Percentiles rank a stretch among this genome's conserved stretches.
These are phyloP conservation scores for Fratercula arctica DNA, from an alignment of 2,797 vertebrate species.

Conservation along the genomic window DNA sequence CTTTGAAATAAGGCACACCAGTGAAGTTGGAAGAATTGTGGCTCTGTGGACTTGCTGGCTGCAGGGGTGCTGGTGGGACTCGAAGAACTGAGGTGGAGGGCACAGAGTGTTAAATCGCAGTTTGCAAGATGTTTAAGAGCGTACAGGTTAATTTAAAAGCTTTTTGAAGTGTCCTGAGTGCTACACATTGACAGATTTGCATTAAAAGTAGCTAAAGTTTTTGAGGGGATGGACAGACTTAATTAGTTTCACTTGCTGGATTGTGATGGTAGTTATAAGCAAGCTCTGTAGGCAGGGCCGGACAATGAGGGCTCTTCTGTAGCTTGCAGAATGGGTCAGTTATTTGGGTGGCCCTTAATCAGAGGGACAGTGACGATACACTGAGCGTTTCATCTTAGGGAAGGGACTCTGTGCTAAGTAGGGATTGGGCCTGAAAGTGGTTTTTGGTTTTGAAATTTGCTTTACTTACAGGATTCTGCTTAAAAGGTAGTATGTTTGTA, in stretches of 20 bases:
- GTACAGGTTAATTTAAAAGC: not conserved
- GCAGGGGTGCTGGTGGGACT: not conserved
- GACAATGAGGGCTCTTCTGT: not conserved
- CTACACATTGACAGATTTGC: not conserved
- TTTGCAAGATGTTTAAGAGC: not conserved
- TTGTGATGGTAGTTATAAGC: not conserved
- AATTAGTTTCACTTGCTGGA: not conserved
- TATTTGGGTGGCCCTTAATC: not conserved
- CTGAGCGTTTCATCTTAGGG: not conserved
- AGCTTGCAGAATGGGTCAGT: not conserved
- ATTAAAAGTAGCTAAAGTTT: not conserved
- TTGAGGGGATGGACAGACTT: not conserved
- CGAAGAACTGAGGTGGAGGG: not conserved
- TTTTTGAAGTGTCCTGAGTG: not conserved
- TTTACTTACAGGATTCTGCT: not conserved
- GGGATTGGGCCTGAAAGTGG: not conserved
- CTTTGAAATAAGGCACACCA: not conserved
- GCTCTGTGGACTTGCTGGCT: not conserved
- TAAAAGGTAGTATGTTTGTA: not conserved
- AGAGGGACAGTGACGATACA: rapidly evolving
- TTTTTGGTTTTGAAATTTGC: not conserved
- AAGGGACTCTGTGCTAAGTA: too few species aligned
- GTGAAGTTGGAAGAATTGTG: not conserved
- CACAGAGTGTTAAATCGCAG: not conserved
- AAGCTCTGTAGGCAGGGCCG: not conserved